A percentile compares a stretch with the other conserved stretches of the same genome.
Evolutionary conservation across 37 sponge, comb jelly and placozoan species (phyloP).

Genomic region (Amphimedon queenslandica): DNA sequence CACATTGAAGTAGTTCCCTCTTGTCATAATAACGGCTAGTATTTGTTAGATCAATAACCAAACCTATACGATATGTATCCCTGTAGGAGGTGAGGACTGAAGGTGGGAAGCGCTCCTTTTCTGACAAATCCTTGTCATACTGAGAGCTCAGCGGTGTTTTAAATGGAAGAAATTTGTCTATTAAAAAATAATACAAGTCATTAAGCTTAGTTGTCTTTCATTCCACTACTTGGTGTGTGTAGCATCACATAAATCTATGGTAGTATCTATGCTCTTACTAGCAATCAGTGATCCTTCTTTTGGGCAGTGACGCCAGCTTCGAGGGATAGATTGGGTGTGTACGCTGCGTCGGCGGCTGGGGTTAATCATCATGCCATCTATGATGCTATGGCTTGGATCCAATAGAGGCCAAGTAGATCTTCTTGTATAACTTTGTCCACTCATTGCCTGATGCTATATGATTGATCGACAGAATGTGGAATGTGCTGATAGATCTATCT

Average conservation of each 20-base stretch:
- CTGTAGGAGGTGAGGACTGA: slow-evolving; percentile 57
- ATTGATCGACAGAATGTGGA: too few relatives aligned
- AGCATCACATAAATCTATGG: too few relatives aligned
- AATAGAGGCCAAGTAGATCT: too few relatives aligned
- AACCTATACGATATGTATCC: slow-evolving; percentile 46
- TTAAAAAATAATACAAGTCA: too few relatives aligned
- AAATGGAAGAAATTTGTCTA: slow-evolving; percentile 92
- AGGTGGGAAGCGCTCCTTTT: slow-evolving; percentile 52
- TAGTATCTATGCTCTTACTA: slow-evolving; percentile 53
- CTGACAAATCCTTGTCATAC: slow-evolving; percentile 64
- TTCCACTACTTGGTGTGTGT: too few relatives aligned
- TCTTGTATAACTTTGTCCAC: too few relatives aligned
- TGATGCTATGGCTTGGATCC: too few relatives aligned
- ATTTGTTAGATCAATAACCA: slow-evolving; percentile 95
- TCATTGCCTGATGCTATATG: too few relatives aligned
- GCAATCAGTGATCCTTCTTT: slow-evolving; percentile 84
- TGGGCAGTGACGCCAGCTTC: slow-evolving; percentile 93
- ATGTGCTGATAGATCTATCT: too few relatives aligned
- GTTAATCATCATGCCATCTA: too few relatives aligned
- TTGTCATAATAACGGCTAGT: slow-evolving; percentile 88
- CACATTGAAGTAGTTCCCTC: slow-evolving; percentile 33
- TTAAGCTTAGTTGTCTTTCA: too few relatives aligned
- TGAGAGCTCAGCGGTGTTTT: slow-evolving; percentile 82
- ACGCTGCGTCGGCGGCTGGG: too few relatives aligned
- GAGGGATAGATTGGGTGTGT: slow-evolving; percentile 74